Base-by-base conservation (phyloP, 2,888 invertebrate genomes). In the Nomada hirtipes region DNA sequence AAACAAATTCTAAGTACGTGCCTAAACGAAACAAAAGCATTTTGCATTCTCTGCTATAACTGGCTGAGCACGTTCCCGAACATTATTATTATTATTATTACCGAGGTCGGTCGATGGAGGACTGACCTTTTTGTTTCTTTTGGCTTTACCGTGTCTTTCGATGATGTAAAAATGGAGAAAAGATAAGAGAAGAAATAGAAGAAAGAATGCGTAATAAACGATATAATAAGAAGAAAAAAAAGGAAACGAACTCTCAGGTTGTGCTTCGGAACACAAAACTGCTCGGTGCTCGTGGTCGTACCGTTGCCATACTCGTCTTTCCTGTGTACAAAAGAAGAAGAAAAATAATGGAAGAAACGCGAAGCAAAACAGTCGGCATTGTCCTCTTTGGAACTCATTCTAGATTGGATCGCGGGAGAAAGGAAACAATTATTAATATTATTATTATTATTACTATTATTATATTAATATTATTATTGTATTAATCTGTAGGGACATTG, bases 91-190 rank as follows among this genome's bases (percentile, higher is more conserved):
- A 47, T 20, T 77, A 68, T 70, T 84, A 67, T 81, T 82, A 76
- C 77, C 70, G 81, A 73, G 42, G 77, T 85, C 85, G 81, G 83
- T 87, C 84, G 76, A 85, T 50, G 68, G 76, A 87, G 86, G 87
- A 87, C 90, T 88, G 88, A 90, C 69, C 26, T 29, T 80, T 85
- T 87, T 84, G 89, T 68, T 42, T 29, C 80, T 86, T 85, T 86
- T 85, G 89, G 84, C 83, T 90, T 89, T 86, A 87, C 85, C 69
- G 29, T 67, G 85, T 80, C 73, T 79, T 84, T 85, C 79, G 80
- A 76, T 72, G 29, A 63, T 74, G 64, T 74, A 75, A 64, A 72
- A 69, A 72, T 60, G 63, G 63, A 42, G 20, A 60, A 47, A 29
- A 55, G 50, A 36, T 20, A 23, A 50, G 15, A 42, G 68, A 20